Evolutionary conservation across 2,113 vertebrate genomes (phyloP), one percentile per base, ranked within the genome.

Genomic region (Zingel zingel): DNA sequence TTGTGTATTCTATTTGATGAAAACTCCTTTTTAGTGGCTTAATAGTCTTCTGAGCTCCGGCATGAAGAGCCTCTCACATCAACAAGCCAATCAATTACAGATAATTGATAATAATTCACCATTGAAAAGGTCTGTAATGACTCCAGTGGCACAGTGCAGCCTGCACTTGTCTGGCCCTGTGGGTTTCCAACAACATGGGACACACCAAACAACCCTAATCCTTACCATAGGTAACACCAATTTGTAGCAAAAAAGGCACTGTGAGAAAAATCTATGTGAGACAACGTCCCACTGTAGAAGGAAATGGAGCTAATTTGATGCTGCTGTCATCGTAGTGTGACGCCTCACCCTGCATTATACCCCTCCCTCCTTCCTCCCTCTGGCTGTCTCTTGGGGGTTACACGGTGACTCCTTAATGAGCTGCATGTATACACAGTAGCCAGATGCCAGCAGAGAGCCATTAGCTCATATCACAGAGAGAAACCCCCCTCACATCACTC

Each of bases 381-480:
- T 2, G 25, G 7, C 53, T n/a, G 30, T 69, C 66, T 82, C 74
- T 63, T 0, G 19, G 61, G 77, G 36, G 48, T 69, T 75, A 59
- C 67, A 57, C 66, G 71, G 68, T 80, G 89, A 59, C 48, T 79
- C 53, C 82, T 71, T 92, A 93, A 92, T 93, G 87, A 94, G 90
- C 78, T 82, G 63, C 64, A 61, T 82, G 83, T 68, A 88, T 63
- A 69, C 80, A 77, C 62, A 89, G 74, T 71, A 63, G 76, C 77
- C 90, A 89, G 88, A 94, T 90, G 91, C 86, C 88, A 88, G 71
- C 7, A 68, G 79, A 91, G 85, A 74, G 75, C 88, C 91, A 92
- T 95, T 92, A 93, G 91, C 89, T 93, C 91, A 89, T 84, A 87
- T 91, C 83, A 90, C 91, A 89, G 65, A 88, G 73, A 75, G 3